Evolutionary conservation across 1,140 invertebrate genomes (phyloP), one percentile per base, ranked within the genome.

Genomic region (Tribolium madens): DNA sequence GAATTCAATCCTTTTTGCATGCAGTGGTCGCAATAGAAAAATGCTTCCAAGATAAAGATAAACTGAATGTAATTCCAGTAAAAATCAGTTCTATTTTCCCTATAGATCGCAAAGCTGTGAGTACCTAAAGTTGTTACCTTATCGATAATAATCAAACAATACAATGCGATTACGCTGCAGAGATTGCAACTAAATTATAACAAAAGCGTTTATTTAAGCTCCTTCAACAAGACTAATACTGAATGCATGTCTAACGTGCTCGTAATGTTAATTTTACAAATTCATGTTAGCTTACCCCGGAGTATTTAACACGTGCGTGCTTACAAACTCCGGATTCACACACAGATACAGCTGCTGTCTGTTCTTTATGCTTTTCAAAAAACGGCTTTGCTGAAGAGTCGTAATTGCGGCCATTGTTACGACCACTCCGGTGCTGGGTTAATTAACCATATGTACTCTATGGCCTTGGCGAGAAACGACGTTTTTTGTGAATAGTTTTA

Each of bases 291-390:
- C 26, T 64, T 5, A 64, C 21, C 57, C 57, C 26, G n/a, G 52
- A 64, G 21, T 33, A 64, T 64, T 64, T 57, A 57, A 57, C 57
- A 64, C 57, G 57, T 64, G 57, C 57, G 26, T 64, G 57, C 57
- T 18, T 64, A 33, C 26, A 12, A 64, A 33, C 26, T 64, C 26
- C 57, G 52, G 52, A 17, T 57, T 57, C 52, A 57, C 18, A 57
- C 18, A 18, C 18, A n/a, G 52, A 17, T 57, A 21, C 52, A 57
- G 52, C 52, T 57, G 52, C 52, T 57, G 52, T 21, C 9, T 17
- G 13, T 10, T 17, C 18, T 21, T 12, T 7, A 17, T n/a, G 50
- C 15, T 57, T 57, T 21, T 64, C 21, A n/a, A 33, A 64, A 64
- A 64, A 13, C 26, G 6, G n/a, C 21, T 13, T 64, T 33, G 5